Evolutionary conservation across 2,113 vertebrate species (phyloP).

Genomic region (Gopherus flavomarginatus): DNA sequence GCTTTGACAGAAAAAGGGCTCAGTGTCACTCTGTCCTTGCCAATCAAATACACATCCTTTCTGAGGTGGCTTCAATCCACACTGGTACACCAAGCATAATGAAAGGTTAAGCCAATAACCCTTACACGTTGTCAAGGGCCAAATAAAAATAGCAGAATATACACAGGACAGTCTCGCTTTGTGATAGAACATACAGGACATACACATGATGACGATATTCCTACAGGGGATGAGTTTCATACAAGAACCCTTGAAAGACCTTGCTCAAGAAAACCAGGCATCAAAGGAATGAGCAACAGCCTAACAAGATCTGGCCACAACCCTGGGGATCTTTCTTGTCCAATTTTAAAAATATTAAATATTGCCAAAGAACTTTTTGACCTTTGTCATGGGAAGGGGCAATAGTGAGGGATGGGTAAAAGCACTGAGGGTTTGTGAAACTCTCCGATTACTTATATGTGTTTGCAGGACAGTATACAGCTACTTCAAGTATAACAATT

Average conservation of each 20-base stretch:
- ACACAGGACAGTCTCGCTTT: not conserved
- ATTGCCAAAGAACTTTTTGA: conserved; percentile 19
- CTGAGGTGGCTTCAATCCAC: conserved; percentile 46
- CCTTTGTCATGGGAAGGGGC: conserved; percentile 12
- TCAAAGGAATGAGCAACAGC: conserved; percentile 4
- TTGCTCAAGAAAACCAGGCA: conserved; percentile 51
- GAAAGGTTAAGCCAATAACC: conserved; percentile 57
- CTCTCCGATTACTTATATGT: not conserved
- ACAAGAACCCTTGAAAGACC: conserved; percentile 52
- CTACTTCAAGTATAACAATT: not conserved
- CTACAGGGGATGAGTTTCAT: conserved; percentile 50
- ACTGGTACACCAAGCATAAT: conserved; percentile 48
- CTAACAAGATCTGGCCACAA: conserved; percentile 21
- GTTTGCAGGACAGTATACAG: conserved; percentile 14
- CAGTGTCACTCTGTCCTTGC: conserved; percentile 62
- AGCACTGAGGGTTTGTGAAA: not conserved
- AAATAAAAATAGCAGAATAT: conserved; percentile 42
- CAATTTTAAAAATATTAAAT: not conserved
- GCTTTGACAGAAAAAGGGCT: conserved; percentile 60
- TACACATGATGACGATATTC: not conserved
- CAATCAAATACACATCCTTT: conserved; percentile 70
- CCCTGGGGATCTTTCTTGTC: conserved; percentile 26
- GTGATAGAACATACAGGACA: conserved; percentile 11
- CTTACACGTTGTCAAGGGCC: conserved; percentile 63
- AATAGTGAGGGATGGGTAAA: not conserved